phyloP scores from a whole-genome alignment of 2,888 invertebrate species.

The Drosophila gaucha region DNA sequence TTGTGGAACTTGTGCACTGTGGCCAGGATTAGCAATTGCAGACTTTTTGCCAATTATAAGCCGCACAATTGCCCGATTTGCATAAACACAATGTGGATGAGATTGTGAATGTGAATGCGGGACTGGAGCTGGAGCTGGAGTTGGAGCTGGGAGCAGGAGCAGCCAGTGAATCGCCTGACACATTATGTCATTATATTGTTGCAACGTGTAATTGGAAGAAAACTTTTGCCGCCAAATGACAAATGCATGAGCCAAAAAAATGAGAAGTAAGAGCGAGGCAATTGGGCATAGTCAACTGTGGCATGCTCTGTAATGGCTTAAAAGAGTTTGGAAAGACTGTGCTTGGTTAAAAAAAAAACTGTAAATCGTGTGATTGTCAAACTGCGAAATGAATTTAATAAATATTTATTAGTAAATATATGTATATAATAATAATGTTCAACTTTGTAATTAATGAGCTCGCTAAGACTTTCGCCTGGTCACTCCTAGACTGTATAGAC shows the following conservation, averaged over 20 bases:
- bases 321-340: neutral
- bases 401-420: no score
- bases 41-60: conserved; percentile 43
- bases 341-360: no score
- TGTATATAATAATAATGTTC: no score
- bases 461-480: no score
- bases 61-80: conserved; percentile 51
- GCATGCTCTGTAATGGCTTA: neutral
- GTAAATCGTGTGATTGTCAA: no score
- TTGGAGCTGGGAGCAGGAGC: conserved; percentile 21
- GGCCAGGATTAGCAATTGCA: conserved; percentile 45
- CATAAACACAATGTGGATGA: conserved; percentile 58
- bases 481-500: no score
- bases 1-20: conserved; percentile 14
- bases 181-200: conserved; percentile 80
- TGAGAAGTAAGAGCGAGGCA: neutral
- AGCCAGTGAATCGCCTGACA: conserved; percentile 49
- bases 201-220: conserved; percentile 79
- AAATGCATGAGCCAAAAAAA: conserved; percentile 61
- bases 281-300: neutral
- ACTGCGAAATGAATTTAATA: no score
- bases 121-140: neutral
- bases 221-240: conserved; percentile 78
- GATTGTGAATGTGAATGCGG: conserved; percentile 3
- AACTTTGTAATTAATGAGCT: no score